Conservation (phyloP, 2,888 invertebrate species). For the Anthrax anthrax region DNA sequence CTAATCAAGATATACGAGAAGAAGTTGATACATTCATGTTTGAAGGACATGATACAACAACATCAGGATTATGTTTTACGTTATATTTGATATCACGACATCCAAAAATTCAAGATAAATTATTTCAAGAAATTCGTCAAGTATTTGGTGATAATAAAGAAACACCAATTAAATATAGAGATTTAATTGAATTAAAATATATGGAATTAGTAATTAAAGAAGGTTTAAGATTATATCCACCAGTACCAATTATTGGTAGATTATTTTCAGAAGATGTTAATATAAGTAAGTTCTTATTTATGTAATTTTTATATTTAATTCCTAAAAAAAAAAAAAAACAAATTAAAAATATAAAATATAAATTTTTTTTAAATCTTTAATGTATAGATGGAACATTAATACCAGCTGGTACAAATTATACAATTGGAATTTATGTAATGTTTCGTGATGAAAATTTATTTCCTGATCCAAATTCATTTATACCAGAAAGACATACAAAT, state of each 20-base stretch:
- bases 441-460: slow-evolving; percentile 21
- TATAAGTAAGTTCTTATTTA: slow-evolving; percentile 34
- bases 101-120: slow-evolving; percentile 21
- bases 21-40: slow-evolving; percentile 63
- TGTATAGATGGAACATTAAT: slow-evolving; percentile 19
- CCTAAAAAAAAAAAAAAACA: too few relatives aligned
- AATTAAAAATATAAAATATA: neutral
- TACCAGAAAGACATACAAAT: slow-evolving; percentile 29
- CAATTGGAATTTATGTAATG: slow-evolving; percentile 24
- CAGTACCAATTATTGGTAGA: slow-evolving; percentile 47
- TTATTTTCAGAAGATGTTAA: slow-evolving; percentile 37
- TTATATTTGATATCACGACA: slow-evolving; percentile 22
- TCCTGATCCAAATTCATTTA: slow-evolving; percentile 21
- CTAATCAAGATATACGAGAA: slow-evolving; percentile 44
- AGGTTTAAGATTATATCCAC: slow-evolving; percentile 46
- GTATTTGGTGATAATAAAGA: slow-evolving; percentile 17
- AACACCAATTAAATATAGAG: slow-evolving; percentile 13
- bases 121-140: slow-evolving; percentile 19
- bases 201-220: slow-evolving; percentile 54
- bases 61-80: slow-evolving; percentile 22
- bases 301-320: too few relatives aligned
- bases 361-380: neutral
- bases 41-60: slow-evolving; percentile 36
- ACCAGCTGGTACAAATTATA: slow-evolving; percentile 24
- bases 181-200: slow-evolving; percentile 22